Evolutionary conservation across 2,888 invertebrate genomes (phyloP).

Genomic region (Mesorhabditis belari): DNA sequence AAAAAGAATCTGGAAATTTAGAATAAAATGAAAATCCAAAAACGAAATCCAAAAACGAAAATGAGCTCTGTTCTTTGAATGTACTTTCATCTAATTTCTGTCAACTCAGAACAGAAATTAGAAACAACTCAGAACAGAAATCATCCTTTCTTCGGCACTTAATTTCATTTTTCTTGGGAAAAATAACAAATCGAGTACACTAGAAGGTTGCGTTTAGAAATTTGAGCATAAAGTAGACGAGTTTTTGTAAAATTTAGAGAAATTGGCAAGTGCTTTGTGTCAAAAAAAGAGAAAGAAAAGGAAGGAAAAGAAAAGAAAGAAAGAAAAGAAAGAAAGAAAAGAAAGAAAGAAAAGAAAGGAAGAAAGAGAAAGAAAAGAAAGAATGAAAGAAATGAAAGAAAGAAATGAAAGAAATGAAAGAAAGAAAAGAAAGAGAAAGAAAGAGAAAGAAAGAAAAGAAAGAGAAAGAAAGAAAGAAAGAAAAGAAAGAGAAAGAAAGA

Average conservation of each 20-base stretch:
- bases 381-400: neutral
- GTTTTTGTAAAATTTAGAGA: constrained; percentile 1
- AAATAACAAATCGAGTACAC: too few relatives aligned
- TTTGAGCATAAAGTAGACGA: neutral
- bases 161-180: too few relatives aligned
- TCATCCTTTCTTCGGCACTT: neutral
- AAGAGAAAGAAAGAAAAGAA: constrained; percentile 1
- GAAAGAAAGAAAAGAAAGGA: neutral
- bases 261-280: neutral
- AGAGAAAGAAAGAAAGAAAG: neutral
- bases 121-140: neutral
- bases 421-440: constrained; percentile 4
- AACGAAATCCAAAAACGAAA: too few relatives aligned
- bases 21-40: too few relatives aligned
- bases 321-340: neutral
- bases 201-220: neutral
- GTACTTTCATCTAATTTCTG: neutral
- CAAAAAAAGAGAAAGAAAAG: neutral
- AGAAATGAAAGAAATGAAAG: neutral
- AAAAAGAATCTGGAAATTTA: too few relatives aligned
- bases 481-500: constrained; percentile 6
- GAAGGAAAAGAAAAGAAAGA: neutral
- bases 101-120: neutral
- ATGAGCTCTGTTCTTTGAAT: too few relatives aligned
- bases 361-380: neutral